Percentiles rank a stretch among this genome's conserved stretches.
phyloP scores from a whole-genome alignment of 37 sponge, comb jelly and placozoan species.

The Bolinopsis microptera region DNA sequence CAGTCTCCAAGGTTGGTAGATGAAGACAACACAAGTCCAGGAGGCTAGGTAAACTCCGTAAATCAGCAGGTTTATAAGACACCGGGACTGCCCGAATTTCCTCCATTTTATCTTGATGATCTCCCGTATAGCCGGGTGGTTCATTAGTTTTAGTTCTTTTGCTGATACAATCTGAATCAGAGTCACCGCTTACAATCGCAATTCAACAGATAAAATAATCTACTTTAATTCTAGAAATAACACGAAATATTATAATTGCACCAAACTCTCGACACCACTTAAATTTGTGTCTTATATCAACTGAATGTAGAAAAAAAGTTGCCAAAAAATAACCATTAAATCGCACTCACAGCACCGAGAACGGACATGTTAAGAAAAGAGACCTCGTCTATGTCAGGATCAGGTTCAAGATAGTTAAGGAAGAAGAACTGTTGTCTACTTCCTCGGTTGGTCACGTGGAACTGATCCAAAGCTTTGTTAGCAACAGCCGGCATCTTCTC shows the following conservation, averaged over 20 bases:
- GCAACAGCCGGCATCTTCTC: slow-evolving; percentile 26
- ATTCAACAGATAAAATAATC: too few relatives aligned
- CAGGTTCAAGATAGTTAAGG: slow-evolving; percentile 24
- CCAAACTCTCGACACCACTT: too few relatives aligned
- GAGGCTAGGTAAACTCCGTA: background rate
- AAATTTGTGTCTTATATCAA: too few relatives aligned
- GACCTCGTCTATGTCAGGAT: background rate
- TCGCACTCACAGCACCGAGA: background rate
- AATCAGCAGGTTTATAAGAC: slow-evolving; percentile 3
- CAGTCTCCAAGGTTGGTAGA: slow-evolving; percentile 27
- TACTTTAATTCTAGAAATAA: too few relatives aligned
- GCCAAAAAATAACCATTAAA: too few relatives aligned
- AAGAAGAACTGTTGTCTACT: slow-evolving; percentile 38
- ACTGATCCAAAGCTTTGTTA: background rate
- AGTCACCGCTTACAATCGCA: too few relatives aligned
- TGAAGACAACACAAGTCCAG: slow-evolving; percentile 19
- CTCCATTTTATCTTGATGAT: background rate
- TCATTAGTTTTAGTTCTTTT: background rate
- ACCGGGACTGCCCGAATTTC: background rate
- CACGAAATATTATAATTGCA: too few relatives aligned
- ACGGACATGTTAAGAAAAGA: slow-evolving; percentile 36
- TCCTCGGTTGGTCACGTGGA: slow-evolving; percentile 12
- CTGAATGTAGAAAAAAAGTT: too few relatives aligned
- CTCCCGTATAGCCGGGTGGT: background rate
- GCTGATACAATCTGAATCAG: background rate